Base-by-base conservation (phyloP, 2,797 vertebrate species). In the Parotocinclus haroldoi region DNA sequence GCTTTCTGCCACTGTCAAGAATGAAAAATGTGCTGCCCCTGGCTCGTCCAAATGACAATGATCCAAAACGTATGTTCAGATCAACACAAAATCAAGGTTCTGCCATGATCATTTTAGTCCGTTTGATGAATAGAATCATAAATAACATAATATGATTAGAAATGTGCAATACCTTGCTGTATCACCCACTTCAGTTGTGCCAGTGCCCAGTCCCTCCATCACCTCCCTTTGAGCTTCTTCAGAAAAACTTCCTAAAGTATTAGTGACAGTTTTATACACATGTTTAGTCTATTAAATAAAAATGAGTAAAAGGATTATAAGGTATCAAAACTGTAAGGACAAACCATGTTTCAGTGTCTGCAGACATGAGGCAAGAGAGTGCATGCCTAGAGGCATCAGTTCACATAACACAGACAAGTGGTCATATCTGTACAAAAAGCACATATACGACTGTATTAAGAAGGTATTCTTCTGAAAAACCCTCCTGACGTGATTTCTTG, bases 371-470 rank as follows among this genome's bases (percentile, higher is more conserved):
- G 92, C 94, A 73, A 99, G 62, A 0, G 95, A 98, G 0, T 95
- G 95, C 58, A 99, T 84, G 3, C 89, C 93, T 73, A 96, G 86
- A 0, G 96, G 96, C 53, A 99, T 86, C 75, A 99, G 89, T 84
- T 99, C 97, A 56, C 97, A 99, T 73, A 99, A 85, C 78, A 97
- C 94, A 0, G 96, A 94, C 80, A 96, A 89, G 77, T 99, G 96
- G 76, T 95, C 92, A 7, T 95, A 94, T 81, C 93, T 94, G 48
- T 51, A 6, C 10, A 66, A 44, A 57, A 56, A 52, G 40, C 5
- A 63, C 2, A 54, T 7, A 61, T 3, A 65, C 27, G 5, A 27
- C 27, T 5, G n/a, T 9, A 59, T 14, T 44, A 4, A 49, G 7
- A 2, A 52, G n/a, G 49, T 11, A 10, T 36, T 14, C 9, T 17